Percentiles rank a stretch among this genome's conserved stretches.
These are phyloP conservation scores for Oryzias javanicus DNA, from an alignment of 2,113 vertebrate species.

Conservation along the genomic window DNA sequence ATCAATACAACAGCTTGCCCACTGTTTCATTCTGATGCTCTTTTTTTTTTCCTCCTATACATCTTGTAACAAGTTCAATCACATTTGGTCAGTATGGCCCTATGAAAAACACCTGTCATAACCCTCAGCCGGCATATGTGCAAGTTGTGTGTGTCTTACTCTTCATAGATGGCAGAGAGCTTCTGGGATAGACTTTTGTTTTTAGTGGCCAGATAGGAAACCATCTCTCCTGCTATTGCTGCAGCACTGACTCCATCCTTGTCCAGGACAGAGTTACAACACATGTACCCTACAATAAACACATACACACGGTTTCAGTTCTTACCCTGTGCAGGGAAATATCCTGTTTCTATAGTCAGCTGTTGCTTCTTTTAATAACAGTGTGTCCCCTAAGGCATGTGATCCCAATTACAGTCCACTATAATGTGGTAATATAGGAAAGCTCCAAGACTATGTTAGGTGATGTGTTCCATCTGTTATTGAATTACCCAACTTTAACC, in stretches of 20 bases:
- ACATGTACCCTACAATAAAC: conserved; percentile 89
- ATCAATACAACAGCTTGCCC: too few species aligned
- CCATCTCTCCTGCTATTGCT: conserved; percentile 89
- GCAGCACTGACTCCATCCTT: conserved; percentile 97
- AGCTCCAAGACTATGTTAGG: conserved; percentile 17
- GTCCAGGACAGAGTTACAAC: conserved; percentile 91
- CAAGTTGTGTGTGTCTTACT: conserved; percentile 76
- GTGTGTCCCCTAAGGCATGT: conserved; percentile 1
- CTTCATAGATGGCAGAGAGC: conserved; percentile 85
- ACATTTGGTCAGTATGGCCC: too few species aligned
- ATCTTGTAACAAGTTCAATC: too few species aligned
- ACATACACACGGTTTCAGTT: conserved; percentile 19
- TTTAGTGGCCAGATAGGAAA: conserved; percentile 84
- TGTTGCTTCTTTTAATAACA: conserved; percentile 15
- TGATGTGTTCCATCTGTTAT: conserved; percentile 9
- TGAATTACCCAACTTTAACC: conserved; percentile 9
- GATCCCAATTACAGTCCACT: conserved; percentile 31
- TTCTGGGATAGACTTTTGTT: conserved; percentile 85
- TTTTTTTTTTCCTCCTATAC: too few species aligned
- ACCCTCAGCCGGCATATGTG: too few species aligned
- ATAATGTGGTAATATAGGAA: conserved; percentile 44
- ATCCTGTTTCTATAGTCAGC: conserved; percentile 19
- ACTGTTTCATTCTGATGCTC: too few species aligned
- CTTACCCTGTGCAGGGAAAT: background rate
- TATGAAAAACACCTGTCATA: too few species aligned